These are phyloP conservation scores for Pseudomyrmex sp. DNA, from an alignment of 1,140 invertebrate species.

Conservation along the genomic window DNA sequence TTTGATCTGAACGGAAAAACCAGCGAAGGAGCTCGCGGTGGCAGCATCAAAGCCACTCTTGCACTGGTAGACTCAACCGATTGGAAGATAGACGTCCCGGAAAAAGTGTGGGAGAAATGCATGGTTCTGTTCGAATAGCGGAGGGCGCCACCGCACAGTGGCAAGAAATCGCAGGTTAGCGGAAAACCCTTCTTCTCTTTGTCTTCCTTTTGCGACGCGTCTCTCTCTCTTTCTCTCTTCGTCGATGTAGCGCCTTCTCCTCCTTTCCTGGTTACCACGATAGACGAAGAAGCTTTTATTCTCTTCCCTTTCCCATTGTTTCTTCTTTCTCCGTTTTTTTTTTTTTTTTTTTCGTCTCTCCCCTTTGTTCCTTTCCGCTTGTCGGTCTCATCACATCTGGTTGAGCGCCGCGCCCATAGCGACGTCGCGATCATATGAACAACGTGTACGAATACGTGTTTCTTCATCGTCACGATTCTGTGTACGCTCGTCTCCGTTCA, in stretches of 20 bases:
- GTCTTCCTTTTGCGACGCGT: slow-evolving; percentile 36
- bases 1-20: neutral
- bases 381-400: slow-evolving; percentile 30
- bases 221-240: neutral
- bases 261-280: neutral
- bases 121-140: slow-evolving; percentile 45
- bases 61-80: slow-evolving; percentile 41
- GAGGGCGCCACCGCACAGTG: slow-evolving; percentile 81
- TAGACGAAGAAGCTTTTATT: slow-evolving; percentile 27
- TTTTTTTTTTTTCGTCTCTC: slow-evolving; percentile 10
- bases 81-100: slow-evolving; percentile 29
- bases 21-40: neutral
- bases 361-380: slow-evolving; percentile 24
- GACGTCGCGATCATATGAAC: slow-evolving; percentile 26
- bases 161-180: slow-evolving; percentile 26
- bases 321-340: neutral
- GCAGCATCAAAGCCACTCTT: slow-evolving; percentile 26
- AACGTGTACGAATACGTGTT: neutral
- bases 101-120: slow-evolving; percentile 45
- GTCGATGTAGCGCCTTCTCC: neutral
- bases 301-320: slow-evolving; percentile 8
- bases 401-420: slow-evolving; percentile 66
- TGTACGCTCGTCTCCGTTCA: slow-evolving; percentile 6
- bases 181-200: slow-evolving; percentile 62
- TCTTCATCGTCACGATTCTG: neutral